Evolutionary conservation across 2,888 invertebrate species (phyloP), one percentile per base, ranked within the genome.

Genomic region (Scaptomyza caliginosa): DNA sequence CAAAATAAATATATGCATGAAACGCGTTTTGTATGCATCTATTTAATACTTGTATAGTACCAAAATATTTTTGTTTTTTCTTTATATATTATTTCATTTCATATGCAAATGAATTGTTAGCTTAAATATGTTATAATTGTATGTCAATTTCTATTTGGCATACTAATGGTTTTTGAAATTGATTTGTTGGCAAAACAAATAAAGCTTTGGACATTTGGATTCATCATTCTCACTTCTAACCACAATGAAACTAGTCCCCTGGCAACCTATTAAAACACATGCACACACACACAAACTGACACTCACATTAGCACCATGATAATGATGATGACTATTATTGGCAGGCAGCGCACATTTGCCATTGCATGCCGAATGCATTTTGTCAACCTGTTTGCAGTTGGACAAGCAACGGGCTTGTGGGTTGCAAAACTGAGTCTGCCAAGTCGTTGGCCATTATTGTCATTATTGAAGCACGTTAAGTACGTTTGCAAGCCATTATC

Each of bases 391-490:
- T 49, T 58, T 62, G 54, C 17, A 34, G 39, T 11, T 39, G 55
- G 38, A 51, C 55, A 13, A 13, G 21, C 16, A 6, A 46, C 26
- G 24, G 32, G 55, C 30, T 39, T 16, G 10, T 7, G 26, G 26
- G 32, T 13, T 13, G 32, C 10, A 17, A 17, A 17, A 13, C 32
- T 10, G 19, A 13, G 11, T 17, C 54, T 63, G 69, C 66, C 74
- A 67, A 70, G 65, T 65, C 62, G 63, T 62, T 56, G 65, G 57
- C 80, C 82, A 85, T 88, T 89, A 86, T 82, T 75, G 84, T 84
- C 88, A 85, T 89, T 89, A 89, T 88, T 77, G 87, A 80, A 79
- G 86, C 85, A 34, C 81, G 88, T 89, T 89, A 87, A 81, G 78
- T 88, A 77, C 76, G 74, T 65, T 76, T 74, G 74, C 70, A 26